phyloP scores from a whole-genome alignment of 2,797 vertebrate species.

The Lates japonicus region DNA sequence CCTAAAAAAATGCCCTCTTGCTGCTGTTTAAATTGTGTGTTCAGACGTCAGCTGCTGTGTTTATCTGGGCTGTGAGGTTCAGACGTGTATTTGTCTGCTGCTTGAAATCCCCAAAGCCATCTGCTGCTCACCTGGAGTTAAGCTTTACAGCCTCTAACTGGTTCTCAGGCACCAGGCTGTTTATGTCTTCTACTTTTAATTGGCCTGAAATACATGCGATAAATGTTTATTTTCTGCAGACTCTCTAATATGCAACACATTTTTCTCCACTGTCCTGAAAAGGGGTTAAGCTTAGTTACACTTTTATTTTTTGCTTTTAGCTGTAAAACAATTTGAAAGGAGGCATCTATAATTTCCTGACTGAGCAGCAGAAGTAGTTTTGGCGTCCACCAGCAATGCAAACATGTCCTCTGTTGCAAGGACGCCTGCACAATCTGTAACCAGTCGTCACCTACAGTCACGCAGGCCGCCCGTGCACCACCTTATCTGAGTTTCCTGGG shows the following conservation, averaged over 20 bases:
- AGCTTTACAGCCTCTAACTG: conserved; percentile 52
- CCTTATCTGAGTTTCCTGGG: not conserved
- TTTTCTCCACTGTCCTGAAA: not conserved
- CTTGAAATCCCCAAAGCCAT: conserved; percentile 70
- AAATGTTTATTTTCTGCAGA: not conserved
- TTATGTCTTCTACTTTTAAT: not conserved
- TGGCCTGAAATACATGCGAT: not conserved
- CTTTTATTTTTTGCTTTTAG: not conserved
- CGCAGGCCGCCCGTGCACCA: conserved; percentile 24
- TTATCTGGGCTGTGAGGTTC: conserved; percentile 33
- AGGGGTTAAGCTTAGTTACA: not conserved
- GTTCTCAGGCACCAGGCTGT: conserved; percentile 30
- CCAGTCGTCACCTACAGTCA: conserved; percentile 5
- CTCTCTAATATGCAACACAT: not conserved
- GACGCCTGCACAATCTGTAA: not conserved
- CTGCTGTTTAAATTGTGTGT: not conserved
- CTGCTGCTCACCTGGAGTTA: conserved; percentile 60
- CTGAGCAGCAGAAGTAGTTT: not conserved
- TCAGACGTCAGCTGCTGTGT: conserved; percentile 1
- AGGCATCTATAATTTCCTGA: not conserved
- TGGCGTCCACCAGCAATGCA: not conserved
- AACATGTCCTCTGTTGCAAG: not conserved
- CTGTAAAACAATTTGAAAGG: not conserved
- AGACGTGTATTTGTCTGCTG: conserved; percentile 35
- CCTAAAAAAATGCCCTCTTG: not conserved